Percentiles rank a stretch among this genome's conserved stretches.
Evolutionary conservation across 2,888 invertebrate species (phyloP).

Genomic region (Tetragonula carbonaria): DNA sequence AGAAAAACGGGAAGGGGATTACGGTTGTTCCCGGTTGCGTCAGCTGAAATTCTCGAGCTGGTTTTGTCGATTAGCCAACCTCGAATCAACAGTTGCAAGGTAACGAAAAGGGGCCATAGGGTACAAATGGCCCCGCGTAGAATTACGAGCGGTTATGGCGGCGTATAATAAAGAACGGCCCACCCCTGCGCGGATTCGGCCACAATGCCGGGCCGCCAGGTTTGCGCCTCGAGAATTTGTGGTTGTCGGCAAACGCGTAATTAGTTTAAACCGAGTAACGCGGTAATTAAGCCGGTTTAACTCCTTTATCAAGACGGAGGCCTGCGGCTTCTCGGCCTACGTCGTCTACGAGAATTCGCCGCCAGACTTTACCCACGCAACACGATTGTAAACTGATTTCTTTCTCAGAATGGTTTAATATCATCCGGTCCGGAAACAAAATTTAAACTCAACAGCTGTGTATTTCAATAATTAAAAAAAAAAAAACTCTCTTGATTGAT

Average conservation of each 20-base stretch:
- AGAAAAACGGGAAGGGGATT: background rate
- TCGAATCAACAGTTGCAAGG: constrained; percentile 38
- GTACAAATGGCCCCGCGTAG: constrained; percentile 16
- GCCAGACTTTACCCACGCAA: background rate
- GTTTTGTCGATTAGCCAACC: constrained; percentile 1
- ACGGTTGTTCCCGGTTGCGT: background rate
- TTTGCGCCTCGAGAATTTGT: constrained; percentile 61
- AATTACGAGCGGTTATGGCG: constrained; percentile 35
- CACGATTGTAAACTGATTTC: background rate
- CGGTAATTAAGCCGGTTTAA: constrained; percentile 66
- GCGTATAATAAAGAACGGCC: constrained; percentile 43
- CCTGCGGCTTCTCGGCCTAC: constrained; percentile 12
- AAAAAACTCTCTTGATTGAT: background rate
- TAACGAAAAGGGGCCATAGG: background rate
- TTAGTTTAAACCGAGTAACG: constrained; percentile 68
- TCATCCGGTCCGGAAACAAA: background rate
- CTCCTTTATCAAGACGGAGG: constrained; percentile 63
- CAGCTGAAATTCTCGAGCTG: background rate
- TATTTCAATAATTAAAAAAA: background rate
- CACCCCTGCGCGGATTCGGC: constrained; percentile 29
- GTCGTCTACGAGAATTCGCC: constrained; percentile 2
- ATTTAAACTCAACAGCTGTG: background rate
- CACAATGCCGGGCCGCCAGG: constrained; percentile 47
- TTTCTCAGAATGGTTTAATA: background rate
- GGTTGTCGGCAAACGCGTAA: constrained; percentile 65